A percentile compares a stretch with the other conserved stretches of the same genome.
phyloP scores from a whole-genome alignment of 2,797 vertebrate genomes.

The Catostomus latipinnis region DNA sequence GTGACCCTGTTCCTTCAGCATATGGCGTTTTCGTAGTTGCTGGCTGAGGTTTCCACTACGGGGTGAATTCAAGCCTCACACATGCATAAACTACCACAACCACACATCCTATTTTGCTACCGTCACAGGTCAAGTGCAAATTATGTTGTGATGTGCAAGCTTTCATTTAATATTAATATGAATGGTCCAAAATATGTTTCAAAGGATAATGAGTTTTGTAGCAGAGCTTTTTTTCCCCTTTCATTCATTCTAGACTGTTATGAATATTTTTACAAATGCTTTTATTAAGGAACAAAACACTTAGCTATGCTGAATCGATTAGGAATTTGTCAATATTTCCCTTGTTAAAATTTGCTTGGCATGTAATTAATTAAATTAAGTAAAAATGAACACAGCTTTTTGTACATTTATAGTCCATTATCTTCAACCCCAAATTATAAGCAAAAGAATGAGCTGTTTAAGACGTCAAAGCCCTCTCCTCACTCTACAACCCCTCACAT shows the following conservation, averaged over 20 bases:
- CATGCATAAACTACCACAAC: slow-evolving; percentile 17
- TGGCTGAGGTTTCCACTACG: slow-evolving; percentile 64
- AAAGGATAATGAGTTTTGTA: neutral
- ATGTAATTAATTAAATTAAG: neutral
- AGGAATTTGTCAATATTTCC: neutral
- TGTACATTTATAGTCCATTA: neutral
- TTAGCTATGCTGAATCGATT: slow-evolving; percentile 1
- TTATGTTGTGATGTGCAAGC: neutral
- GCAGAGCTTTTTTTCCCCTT: neutral
- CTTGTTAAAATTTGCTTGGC: neutral
- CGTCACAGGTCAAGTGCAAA: slow-evolving; percentile 44
- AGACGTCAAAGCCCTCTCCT: neutral
- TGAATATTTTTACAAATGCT: neutral
- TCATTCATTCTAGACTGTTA: neutral
- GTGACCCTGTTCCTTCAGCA: slow-evolving; percentile 49
- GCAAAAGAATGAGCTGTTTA: neutral
- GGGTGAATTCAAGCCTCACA: slow-evolving; percentile 15
- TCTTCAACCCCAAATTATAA: neutral
- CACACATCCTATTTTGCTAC: slow-evolving; percentile 22
- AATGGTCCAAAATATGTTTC: neutral
- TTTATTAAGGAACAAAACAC: neutral
- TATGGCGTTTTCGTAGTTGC: slow-evolving; percentile 55
- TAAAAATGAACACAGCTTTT: neutral
- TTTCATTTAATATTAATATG: neutral
- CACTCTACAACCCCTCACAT: neutral